Base-by-base conservation (phyloP, 1,140 invertebrate genomes). In the Hyles vespertilio region DNA sequence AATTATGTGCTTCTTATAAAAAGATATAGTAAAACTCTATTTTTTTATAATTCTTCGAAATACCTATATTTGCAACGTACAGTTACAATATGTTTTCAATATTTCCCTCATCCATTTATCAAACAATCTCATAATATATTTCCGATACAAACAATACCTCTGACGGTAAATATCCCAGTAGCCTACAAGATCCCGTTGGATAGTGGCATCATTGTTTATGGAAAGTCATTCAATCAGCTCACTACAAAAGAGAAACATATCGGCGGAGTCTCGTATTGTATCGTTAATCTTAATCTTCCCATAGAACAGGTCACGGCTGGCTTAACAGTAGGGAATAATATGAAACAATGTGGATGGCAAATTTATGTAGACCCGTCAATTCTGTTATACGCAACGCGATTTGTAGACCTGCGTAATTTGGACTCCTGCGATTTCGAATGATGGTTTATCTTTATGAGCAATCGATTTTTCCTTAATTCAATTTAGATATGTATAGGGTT, bases 161-260 rank as follows among this genome's bases (percentile, higher is more conserved):
- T 40, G 8, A 5, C 36, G 36, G 3, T 40, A 40, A 40, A 40
- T 40, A 40, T 40, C 36, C 36, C 22, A 22, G 3, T 40, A 8
- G 54, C 52, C 61, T 52, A 63, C 59, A 65, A 43, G 56, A 11
- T 43, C 32, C 48, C 53, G 12, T 12, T 40, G 43, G 56, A 47
- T 45, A 48, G 50, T 58, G 56, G 53, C 51, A 70, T 84, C 78
- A 83, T 83, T 85, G 82, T 85, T 85, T 81, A 81, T 76, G 69
- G 72, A 76, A 75, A 81, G 78, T 77, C 79, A 84, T 86, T 83
- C 81, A 84, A 86, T 86, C 81, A 77, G 74, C 65, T 56, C 65
- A 61, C 57, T 73, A 81, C 78, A 84, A 86, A 77, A 70, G 65
- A 71, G 63, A 65, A 65, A 67, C 78, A 79, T 74, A 80, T 76